Evolutionary conservation across 2,113 vertebrate genomes (phyloP).

Genomic region (Thomomys bottae): DNA sequence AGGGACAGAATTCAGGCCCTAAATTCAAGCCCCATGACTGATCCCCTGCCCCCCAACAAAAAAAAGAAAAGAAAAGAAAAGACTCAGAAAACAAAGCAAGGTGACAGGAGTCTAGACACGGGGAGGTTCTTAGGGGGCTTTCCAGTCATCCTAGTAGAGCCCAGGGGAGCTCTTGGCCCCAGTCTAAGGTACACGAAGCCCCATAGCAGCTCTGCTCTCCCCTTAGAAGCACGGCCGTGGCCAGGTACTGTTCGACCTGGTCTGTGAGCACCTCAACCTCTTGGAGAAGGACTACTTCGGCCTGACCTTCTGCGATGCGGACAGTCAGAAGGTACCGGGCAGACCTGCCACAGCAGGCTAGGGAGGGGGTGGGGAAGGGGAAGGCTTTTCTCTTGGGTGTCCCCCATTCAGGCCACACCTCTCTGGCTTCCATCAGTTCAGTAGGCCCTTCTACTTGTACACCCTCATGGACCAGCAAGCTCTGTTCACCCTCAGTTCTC

Average conservation of each 20-base stretch:
- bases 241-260: conserved; percentile 94
- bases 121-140: background rate
- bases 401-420: background rate
- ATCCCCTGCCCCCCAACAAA: too few relatives aligned
- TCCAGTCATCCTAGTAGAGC: background rate
- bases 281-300: conserved; percentile 99
- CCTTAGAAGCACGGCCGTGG: conserved; percentile 94
- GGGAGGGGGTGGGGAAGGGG: too few relatives aligned
- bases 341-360: background rate
- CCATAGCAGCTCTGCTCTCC: conserved; percentile 31
- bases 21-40: too few relatives aligned
- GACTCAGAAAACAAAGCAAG: background rate
- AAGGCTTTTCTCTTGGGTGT: background rate
- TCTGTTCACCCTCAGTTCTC: background rate
- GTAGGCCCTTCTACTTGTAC: background rate
- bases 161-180: background rate
- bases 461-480: background rate
- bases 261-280: conserved; percentile 97
- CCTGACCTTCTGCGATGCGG: conserved; percentile 94
- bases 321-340: conserved; percentile 94
- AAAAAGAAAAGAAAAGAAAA: too few relatives aligned
- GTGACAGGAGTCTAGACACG: background rate
- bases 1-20: too few relatives aligned
- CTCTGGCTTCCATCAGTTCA: background rate
- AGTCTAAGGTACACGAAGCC: background rate